phyloP scores from a whole-genome alignment of 2,888 invertebrate species.

The Euclidia mi region DNA sequence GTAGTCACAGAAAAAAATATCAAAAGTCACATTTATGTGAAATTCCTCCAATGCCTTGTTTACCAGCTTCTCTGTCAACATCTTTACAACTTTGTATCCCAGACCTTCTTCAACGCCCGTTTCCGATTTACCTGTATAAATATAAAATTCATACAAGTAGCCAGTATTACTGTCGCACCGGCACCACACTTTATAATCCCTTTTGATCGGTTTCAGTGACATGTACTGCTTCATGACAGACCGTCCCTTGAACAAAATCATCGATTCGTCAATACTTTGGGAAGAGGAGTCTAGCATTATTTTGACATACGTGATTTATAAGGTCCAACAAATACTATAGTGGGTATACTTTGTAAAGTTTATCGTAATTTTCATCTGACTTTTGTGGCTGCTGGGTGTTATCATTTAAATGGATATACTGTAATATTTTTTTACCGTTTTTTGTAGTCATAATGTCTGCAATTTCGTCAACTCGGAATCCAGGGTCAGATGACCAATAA shows the following conservation, averaged over 20 bases:
- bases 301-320: too few species aligned
- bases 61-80: slow-evolving; percentile 11
- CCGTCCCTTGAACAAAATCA: slow-evolving; percentile 50
- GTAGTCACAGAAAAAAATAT: slow-evolving; percentile 15
- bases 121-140: slow-evolving; percentile 49
- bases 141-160: slow-evolving; percentile 47
- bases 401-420: too few species aligned
- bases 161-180: slow-evolving; percentile 43
- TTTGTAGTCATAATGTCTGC: too few species aligned
- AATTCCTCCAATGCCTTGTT: slow-evolving; percentile 9
- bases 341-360: neutral
- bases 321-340: too few species aligned
- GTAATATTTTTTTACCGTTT: too few species aligned
- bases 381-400: too few species aligned
- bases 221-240: slow-evolving; percentile 32
- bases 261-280: too few species aligned
- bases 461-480: too few species aligned
- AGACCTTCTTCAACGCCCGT: slow-evolving; percentile 35
- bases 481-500: too few species aligned
- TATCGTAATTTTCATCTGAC: too few species aligned
- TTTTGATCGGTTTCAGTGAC: slow-evolving; percentile 55
- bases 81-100: slow-evolving; percentile 32
- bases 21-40: slow-evolving; percentile 13
- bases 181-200: too few species aligned
- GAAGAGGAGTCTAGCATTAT: too few species aligned